Conservation (phyloP, 2,113 vertebrate species). For the Phyllostomus hastatus region DNA sequence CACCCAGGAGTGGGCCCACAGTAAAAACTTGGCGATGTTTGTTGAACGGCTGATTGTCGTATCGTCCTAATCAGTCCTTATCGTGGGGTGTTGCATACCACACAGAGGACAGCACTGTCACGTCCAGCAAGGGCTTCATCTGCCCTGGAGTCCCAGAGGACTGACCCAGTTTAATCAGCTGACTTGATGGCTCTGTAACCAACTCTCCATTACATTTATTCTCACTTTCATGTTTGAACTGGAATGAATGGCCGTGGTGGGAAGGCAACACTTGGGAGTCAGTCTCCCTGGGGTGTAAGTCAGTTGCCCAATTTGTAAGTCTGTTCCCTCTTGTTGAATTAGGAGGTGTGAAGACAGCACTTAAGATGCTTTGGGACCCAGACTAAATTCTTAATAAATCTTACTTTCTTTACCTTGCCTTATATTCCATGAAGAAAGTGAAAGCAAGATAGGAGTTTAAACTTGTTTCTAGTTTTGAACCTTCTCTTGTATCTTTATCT, state of each 20-base stretch:
- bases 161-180: not conserved
- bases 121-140: not conserved
- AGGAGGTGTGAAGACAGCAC: not conserved
- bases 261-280: not conserved
- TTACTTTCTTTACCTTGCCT: not conserved
- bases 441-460: not conserved
- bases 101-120: accelerated
- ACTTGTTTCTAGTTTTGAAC: not conserved
- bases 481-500: not conserved
- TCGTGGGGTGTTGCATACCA: not conserved
- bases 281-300: not conserved
- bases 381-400: not conserved
- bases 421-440: not conserved
- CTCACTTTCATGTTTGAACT: not conserved
- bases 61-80: not conserved
- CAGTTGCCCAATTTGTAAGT: not conserved
- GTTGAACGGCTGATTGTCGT: not conserved
- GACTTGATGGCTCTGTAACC: not conserved
- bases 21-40: not conserved
- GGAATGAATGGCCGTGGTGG: no score
- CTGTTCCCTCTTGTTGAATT: not conserved
- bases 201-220: not conserved
- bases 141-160: not conserved
- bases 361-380: not conserved
- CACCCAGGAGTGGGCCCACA: not conserved